Conservation (phyloP, 2,113 vertebrate genomes). For the Regulus satrapa region DNA sequence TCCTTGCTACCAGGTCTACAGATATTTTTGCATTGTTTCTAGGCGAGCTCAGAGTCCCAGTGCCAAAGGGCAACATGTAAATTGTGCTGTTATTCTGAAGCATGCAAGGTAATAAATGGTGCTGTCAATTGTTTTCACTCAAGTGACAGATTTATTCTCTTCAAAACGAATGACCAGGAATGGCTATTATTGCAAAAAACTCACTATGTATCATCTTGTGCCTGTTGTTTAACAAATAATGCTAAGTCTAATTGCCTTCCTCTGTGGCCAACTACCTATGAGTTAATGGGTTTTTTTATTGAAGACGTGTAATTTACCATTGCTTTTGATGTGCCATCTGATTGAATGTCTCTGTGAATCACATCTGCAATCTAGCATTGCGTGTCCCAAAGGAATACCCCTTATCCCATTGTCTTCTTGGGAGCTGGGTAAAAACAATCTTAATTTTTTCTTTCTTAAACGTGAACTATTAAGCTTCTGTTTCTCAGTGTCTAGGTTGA, state of each 20-base stretch:
- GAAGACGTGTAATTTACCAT: constrained; percentile 26
- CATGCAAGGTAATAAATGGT: constrained; percentile 66
- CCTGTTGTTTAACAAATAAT: constrained; percentile 58
- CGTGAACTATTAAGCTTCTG: not conserved
- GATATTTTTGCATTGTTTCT: constrained; percentile 32
- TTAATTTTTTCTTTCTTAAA: not conserved
- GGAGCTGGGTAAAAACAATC: not conserved
- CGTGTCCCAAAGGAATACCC: not conserved
- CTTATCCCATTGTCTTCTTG: not conserved
- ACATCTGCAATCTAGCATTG: not conserved
- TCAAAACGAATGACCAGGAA: constrained; percentile 30
- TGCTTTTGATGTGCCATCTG: constrained; percentile 42
- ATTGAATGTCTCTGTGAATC: constrained; percentile 41
- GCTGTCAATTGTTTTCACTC: constrained; percentile 69
- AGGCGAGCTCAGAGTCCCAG: not conserved
- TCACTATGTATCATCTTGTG: constrained; percentile 24
- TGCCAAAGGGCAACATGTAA: constrained; percentile 67
- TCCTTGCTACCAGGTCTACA: not conserved
- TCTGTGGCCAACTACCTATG: not conserved
- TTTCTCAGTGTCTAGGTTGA: not conserved
- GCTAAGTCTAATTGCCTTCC: constrained; percentile 24
- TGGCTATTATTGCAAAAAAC: constrained; percentile 55
- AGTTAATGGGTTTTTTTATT: constrained; percentile 4
- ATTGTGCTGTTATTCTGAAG: constrained; percentile 64
- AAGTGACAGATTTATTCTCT: constrained; percentile 67